Percentiles rank a stretch among this genome's conserved stretches.
These are phyloP conservation scores for Whitmania pigra DNA, from an alignment of 1,140 invertebrate genomes.

Conservation along the genomic window DNA sequence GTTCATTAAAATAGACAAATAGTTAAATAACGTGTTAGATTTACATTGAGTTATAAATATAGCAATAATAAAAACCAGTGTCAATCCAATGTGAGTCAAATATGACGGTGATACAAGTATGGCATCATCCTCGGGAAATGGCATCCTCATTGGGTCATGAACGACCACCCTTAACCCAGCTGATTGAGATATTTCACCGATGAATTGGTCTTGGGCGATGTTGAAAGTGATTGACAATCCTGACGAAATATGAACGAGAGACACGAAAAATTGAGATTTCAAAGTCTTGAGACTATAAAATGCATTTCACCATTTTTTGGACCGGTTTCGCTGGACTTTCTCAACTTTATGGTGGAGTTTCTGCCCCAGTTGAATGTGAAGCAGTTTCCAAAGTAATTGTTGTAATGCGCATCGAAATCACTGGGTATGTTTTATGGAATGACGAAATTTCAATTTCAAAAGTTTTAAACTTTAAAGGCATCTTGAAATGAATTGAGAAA, in stretches of 20 bases:
- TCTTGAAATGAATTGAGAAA: too few species aligned
- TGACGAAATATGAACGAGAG: background rate
- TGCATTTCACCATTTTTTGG: background rate
- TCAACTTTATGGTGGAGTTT: background rate
- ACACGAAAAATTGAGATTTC: too few species aligned
- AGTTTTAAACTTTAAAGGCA: too few species aligned
- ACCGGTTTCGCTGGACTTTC: background rate
- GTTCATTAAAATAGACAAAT: background rate
- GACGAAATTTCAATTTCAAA: too few species aligned
- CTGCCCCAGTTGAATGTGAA: conserved; percentile 9
- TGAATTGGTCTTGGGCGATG: conserved; percentile 17
- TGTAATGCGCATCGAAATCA: background rate
- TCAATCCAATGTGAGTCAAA: conserved; percentile 1
- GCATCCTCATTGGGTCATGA: conserved; percentile 20
- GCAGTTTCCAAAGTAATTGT: conserved; percentile 5
- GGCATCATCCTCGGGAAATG: conserved; percentile 24
- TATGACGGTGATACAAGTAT: background rate
- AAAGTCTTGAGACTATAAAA: too few species aligned
- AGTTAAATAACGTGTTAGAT: background rate
- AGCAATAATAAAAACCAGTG: conserved; percentile 7
- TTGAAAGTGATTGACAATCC: conserved; percentile 18
- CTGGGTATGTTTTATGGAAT: background rate
- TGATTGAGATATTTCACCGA: conserved; percentile 8
- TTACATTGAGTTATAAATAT: background rate
- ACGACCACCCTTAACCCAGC: conserved; percentile 19